Base-by-base conservation (phyloP, 2,113 vertebrate genomes). In the Stictonetta naevosa region DNA sequence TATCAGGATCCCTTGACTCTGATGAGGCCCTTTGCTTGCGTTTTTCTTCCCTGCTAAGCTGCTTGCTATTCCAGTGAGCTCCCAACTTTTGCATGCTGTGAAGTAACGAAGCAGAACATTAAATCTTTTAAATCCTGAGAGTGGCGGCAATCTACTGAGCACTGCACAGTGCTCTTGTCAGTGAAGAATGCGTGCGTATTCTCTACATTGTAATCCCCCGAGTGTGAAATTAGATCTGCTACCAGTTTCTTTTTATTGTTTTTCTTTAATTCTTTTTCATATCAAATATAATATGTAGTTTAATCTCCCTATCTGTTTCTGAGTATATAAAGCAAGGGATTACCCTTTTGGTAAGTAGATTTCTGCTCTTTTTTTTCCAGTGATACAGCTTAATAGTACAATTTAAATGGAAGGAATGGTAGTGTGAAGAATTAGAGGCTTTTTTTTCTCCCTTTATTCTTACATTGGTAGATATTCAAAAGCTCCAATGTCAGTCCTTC, bases 201-300 rank as follows among this genome's bases (percentile, higher is more conserved):
- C 85, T 95, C 85, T 86, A 88, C 83, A 48, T 74, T 90, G 63
- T 92, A 95, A 92, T 92, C 68, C 90, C 36, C 62, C 5, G 3
- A 91, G 75, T 79, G 95, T 96, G 92, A 97, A 97, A 96, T 91
- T 59, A 90, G 83, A 88, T 95, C 93, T 78, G 58, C 63, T 84
- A 5, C 21, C 31, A 66, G 34, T 58, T 89, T 92, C 15, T 80
- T 73, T 74, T 38, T n/a, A 11, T 66, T 80, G 56, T 46, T 46
- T 76, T 48, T 50, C 36, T 86, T 91, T 58, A 88, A 58, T 92
- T 92, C 64, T 89, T 85, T 85, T 81, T 87, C 22, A 10, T 94
- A 92, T 94, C 14, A 67, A 93, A 93, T 92, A 86, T 91, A 59
- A 48, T 78, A 46, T 42, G 33, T 68, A 78, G 55, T 92, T 92